Conservation (phyloP, 2,113 vertebrate genomes). For the Tetrao urogallus region DNA sequence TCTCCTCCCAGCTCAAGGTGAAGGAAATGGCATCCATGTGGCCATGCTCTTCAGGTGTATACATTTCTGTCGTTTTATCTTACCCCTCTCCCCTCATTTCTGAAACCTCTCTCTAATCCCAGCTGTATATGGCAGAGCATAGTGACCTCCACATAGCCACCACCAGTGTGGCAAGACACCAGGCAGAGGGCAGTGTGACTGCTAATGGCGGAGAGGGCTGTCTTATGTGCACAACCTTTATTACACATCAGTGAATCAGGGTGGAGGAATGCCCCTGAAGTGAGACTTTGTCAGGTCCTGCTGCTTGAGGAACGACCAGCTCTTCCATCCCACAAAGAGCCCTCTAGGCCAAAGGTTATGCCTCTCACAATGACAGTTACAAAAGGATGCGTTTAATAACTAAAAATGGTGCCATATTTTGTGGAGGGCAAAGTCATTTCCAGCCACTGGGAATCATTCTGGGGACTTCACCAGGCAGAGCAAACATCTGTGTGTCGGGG, state of each 20-base stretch:
- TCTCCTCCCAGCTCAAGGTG: not conserved
- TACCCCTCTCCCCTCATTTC: not conserved
- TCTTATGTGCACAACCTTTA: not conserved
- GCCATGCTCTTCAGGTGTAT: not conserved
- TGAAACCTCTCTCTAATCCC: not conserved
- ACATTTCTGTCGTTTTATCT: not conserved
- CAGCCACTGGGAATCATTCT: not conserved
- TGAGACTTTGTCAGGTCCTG: conserved; percentile 50
- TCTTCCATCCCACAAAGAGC: conserved; percentile 34
- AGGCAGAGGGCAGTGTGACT: not conserved
- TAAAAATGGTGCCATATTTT: conserved; percentile 28
- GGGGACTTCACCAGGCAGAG: not conserved
- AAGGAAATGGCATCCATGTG: not conserved
- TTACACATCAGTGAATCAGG: conserved; percentile 48
- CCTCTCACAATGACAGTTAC: conserved; percentile 46
- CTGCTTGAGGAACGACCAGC: conserved; percentile 61
- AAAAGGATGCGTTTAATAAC: conserved; percentile 39
- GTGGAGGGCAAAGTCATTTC: not conserved
- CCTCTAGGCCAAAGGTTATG: not conserved
- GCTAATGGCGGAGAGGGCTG: not conserved
- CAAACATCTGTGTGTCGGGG: conserved; percentile 18
- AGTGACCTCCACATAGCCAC: not conserved
- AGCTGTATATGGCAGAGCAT: not conserved
- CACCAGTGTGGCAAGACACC: not conserved
- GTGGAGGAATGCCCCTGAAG: conserved; percentile 42